phyloP scores from a whole-genome alignment of 2,888 invertebrate species.

The Tetragonula carbonaria region DNA sequence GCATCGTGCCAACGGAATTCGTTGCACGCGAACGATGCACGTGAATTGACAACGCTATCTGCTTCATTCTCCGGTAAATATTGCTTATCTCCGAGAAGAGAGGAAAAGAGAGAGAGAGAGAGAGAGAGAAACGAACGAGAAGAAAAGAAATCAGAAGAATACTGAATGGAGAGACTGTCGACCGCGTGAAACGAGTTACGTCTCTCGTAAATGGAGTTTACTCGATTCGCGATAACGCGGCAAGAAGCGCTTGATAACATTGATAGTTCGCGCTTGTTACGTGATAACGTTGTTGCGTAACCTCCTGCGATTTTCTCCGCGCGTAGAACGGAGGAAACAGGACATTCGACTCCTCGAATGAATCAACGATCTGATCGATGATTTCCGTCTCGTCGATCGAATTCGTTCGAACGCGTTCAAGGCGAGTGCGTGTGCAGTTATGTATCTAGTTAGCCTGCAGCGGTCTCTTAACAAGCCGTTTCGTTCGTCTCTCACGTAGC shows the following conservation, averaged over 20 bases:
- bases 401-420: neutral
- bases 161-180: neutral
- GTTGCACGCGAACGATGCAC: constrained; percentile 10
- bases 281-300: neutral
- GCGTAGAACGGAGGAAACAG: neutral
- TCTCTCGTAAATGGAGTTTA: constrained; percentile 14
- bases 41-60: constrained; percentile 2
- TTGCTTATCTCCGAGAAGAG: constrained; percentile 21
- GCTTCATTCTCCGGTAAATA: constrained; percentile 19
- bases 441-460: constrained; percentile 9
- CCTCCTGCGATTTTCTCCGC: neutral
- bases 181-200: neutral
- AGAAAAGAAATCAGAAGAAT: neutral
- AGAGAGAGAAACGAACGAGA: neutral
- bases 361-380: neutral
- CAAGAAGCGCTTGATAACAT: constrained; percentile 8
- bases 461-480: constrained; percentile 49
- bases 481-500: constrained; percentile 51
- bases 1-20: neutral
- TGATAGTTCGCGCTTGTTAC: neutral
- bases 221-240: neutral
- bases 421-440: neutral
- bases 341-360: constrained; percentile 10
- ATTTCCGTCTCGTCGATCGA: constrained; percentile 18
- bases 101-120: neutral